Percentiles rank a stretch among this genome's conserved stretches.
Conservation (phyloP, 1,140 invertebrate species). For the Delia radicum region DNA sequence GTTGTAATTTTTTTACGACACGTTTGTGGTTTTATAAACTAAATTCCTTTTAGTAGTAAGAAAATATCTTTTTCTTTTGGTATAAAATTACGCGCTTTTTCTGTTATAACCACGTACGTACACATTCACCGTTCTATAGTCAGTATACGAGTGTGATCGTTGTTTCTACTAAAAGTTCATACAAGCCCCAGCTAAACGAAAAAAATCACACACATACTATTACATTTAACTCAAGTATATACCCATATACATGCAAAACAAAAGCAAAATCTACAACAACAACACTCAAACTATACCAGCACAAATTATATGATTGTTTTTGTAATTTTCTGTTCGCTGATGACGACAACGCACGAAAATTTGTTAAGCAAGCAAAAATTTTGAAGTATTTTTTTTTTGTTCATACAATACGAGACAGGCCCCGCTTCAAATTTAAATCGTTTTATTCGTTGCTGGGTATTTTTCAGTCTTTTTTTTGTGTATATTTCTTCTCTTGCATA, state of each 20-base stretch:
- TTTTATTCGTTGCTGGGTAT: neutral
- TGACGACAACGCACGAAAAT: neutral
- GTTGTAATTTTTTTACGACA: neutral
- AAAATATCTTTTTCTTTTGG: too few relatives aligned
- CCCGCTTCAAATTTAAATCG: neutral
- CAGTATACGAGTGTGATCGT: conserved; percentile 53
- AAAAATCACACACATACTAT: neutral
- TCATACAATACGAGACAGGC: neutral
- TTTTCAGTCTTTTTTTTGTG: neutral
- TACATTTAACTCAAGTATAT: neutral
- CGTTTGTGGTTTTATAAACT: too few relatives aligned
- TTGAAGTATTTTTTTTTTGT: neutral
- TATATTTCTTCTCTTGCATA: neutral
- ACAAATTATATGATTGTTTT: neutral
- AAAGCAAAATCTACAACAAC: too few relatives aligned
- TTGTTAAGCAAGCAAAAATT: neutral
- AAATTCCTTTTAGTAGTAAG: too few relatives aligned
- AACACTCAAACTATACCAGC: neutral
- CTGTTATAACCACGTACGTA: conserved; percentile 9
- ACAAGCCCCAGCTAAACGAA: conserved; percentile 17
- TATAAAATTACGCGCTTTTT: conserved; percentile 8
- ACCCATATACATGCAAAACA: neutral
- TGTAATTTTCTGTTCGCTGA: neutral
- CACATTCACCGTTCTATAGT: conserved; percentile 42
- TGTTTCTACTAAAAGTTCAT: conserved; percentile 46